These are phyloP conservation scores for Monopterus albus DNA, from an alignment of 2,113 vertebrate genomes.

Conservation along the genomic window DNA sequence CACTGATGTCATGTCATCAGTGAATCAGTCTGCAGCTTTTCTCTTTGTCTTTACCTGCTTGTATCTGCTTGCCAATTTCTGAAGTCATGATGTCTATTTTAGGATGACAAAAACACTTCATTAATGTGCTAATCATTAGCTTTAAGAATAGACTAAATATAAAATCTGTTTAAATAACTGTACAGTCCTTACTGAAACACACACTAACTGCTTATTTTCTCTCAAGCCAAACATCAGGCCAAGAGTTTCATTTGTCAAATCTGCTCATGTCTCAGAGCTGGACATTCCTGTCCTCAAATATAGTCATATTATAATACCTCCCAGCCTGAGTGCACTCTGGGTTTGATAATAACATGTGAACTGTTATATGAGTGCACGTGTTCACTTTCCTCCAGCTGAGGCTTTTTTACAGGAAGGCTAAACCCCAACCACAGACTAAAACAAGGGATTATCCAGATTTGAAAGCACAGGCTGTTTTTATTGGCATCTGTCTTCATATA, in stretches of 20 bases:
- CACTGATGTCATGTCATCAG: constrained; percentile 12
- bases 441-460: constrained; percentile 52
- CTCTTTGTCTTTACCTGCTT: constrained; percentile 8
- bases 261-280: constrained; percentile 9
- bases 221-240: neutral
- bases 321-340: neutral
- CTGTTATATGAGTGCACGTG: too few species aligned
- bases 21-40: neutral
- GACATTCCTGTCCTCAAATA: neutral
- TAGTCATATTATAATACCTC: neutral
- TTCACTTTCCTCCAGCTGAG: neutral
- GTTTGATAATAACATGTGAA: constrained; percentile 23
- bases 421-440: constrained; percentile 48
- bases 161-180: too few species aligned
- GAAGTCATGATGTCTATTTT: constrained; percentile 2
- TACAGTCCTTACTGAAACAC: neutral
- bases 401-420: neutral
- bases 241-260: constrained; percentile 30
- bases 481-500: too few species aligned
- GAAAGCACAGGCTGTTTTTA: neutral
- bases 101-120: neutral
- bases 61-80: constrained; percentile 9
- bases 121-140: neutral
- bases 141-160: too few species aligned
- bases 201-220: neutral